A percentile compares a stretch with the other conserved stretches of the same genome.
These are phyloP conservation scores for Heliconius congener DNA, from an alignment of 1,140 invertebrate species.

Conservation along the genomic window DNA sequence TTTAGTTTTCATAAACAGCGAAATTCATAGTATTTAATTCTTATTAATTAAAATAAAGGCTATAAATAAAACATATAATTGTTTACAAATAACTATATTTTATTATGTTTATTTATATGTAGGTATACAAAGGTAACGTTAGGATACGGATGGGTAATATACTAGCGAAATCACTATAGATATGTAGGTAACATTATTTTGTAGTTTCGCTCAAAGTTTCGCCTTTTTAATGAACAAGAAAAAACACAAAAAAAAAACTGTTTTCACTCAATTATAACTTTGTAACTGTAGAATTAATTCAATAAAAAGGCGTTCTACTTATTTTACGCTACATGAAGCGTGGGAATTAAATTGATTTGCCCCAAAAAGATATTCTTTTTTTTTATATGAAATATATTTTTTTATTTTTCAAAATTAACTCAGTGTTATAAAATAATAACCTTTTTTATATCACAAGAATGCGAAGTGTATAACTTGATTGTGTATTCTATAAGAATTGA, in stretches of 20 bases:
- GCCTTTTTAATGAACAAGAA: conserved; percentile 5
- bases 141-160: conserved; percentile 52
- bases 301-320: neutral
- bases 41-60: neutral
- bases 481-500: too few species aligned
- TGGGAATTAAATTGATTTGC: neutral
- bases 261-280: neutral
- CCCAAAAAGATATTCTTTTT: too few species aligned
- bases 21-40: neutral
- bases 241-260: neutral
- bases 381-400: too few species aligned
- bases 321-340: neutral
- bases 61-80: conserved; percentile 44
- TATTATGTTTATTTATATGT: conserved; percentile 61
- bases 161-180: conserved; percentile 64
- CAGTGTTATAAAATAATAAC: too few species aligned
- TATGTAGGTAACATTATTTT: conserved; percentile 46
- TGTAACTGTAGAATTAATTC: neutral
- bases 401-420: too few species aligned
- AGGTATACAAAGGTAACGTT: conserved; percentile 65
- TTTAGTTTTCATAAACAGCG: neutral
- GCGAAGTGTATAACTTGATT: too few species aligned
- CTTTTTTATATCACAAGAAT: too few species aligned
- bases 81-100: conserved; percentile 63
- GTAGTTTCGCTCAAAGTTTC: neutral